These are phyloP conservation scores for Hypomesus transpacificus DNA, from an alignment of 2,113 vertebrate species.

Conservation along the genomic window DNA sequence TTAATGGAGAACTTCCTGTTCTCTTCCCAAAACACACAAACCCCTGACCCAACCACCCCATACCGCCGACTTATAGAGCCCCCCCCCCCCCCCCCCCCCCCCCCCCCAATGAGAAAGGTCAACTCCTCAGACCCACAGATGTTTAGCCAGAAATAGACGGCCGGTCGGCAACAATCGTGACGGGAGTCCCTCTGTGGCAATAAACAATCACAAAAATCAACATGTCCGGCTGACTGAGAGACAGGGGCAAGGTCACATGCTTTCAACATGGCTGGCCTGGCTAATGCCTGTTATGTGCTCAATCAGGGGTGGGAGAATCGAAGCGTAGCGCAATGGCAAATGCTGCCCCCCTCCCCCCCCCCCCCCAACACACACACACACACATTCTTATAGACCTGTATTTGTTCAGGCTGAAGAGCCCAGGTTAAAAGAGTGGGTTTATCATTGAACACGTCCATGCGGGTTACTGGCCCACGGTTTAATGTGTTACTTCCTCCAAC, in stretches of 20 bases:
- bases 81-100: slow-evolving; percentile 10
- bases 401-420: slow-evolving; percentile 65
- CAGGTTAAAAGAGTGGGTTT: slow-evolving; percentile 62
- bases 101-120: slow-evolving; percentile 47
- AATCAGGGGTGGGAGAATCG: slow-evolving; percentile 62
- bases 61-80: neutral
- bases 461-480: slow-evolving; percentile 56
- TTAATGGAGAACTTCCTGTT: neutral
- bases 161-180: slow-evolving; percentile 31
- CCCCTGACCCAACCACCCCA: neutral
- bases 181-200: slow-evolving; percentile 41
- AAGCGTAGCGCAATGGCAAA: slow-evolving; percentile 52
- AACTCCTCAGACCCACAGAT: slow-evolving; percentile 43
- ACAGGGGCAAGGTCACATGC: slow-evolving; percentile 10
- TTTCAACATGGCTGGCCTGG: slow-evolving; percentile 46
- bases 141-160: slow-evolving; percentile 55
- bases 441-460: slow-evolving; percentile 68
- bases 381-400: slow-evolving; percentile 3
- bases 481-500: slow-evolving; percentile 65
- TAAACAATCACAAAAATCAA: slow-evolving; percentile 57
- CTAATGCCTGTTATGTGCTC: slow-evolving; percentile 59
- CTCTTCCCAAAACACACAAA: slow-evolving; percentile 8
- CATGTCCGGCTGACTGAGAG: slow-evolving; percentile 26
- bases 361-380: neutral
- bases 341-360: slow-evolving; percentile 50